Evolutionary conservation across 1,140 invertebrate genomes (phyloP), one percentile per base, ranked within the genome.

Genomic region (Rhagoletis pomonella): DNA sequence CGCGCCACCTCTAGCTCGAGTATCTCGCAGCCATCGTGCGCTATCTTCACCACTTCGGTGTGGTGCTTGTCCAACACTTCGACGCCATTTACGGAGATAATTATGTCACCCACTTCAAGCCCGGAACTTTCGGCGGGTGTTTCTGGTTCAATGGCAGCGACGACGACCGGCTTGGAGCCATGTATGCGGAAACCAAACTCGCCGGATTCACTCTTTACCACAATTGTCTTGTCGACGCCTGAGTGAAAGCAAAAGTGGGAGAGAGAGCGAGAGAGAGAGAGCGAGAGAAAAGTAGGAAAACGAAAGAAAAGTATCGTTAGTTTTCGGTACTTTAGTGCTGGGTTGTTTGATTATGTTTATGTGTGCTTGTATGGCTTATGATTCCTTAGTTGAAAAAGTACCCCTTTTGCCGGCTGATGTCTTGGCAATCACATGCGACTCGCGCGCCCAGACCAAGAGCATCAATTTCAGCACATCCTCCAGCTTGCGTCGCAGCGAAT

Each of bases 101-200:
- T 96, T 86, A 99, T 98, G 92, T 99, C 98, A 29, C 98, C 98
- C 47, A 99, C 97, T 94, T 98, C 97, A 19, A 99, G 93, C 1
- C 98, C 98, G 5, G 97, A 97, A 88, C 95, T 96, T 93, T 98
- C 97, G 0, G 98, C 98, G 1, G 98, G 97, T 6, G 97, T 98
- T 90, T 97, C 97, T 5, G 96, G 96, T 93, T 99, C 98, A 87
- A 99, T 98, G 3, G 97, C 97, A 2, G 98, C 98, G 5, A 99
- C 97, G 1, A 99, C 97, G 0, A 99, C 98, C 1, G 98, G 98
- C 89, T 98, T 97, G 87, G 97, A 98, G 12, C 98, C 98, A 90
- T 99, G 97, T 89, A 99, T 98, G 77, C 98, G 95, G 91, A 99
- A 98, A 12, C 98, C 98, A 93, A 99, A 99, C 91, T 99, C 98